phyloP scores from a whole-genome alignment of 2,888 invertebrate species.

The Cryptophagus acutangulus region DNA sequence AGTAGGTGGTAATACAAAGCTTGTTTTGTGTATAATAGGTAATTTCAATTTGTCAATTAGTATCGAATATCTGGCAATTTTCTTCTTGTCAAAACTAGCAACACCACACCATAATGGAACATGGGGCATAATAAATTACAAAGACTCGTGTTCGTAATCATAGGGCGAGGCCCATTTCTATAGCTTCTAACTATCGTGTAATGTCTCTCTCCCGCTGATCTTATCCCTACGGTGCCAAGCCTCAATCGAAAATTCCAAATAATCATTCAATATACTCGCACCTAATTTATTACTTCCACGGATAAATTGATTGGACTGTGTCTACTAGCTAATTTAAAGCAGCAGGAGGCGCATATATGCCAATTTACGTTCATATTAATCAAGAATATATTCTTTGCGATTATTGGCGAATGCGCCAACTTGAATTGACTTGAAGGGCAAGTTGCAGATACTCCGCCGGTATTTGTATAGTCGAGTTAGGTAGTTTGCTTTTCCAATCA shows the following conservation, averaged over 20 bases:
- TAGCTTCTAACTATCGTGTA: constrained; percentile 34
- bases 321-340: no score
- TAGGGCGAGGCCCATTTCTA: constrained; percentile 34
- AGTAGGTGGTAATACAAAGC: no score
- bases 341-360: no score
- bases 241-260: constrained; percentile 7
- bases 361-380: no score
- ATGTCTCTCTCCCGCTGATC: constrained; percentile 36
- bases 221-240: constrained; percentile 23
- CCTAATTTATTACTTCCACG: neutral
- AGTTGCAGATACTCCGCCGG: no score
- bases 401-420: no score
- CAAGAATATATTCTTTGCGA: no score
- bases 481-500: no score
- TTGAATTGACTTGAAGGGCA: no score
- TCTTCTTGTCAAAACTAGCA: constrained; percentile 30
- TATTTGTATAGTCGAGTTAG: no score
- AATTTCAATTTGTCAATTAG: constrained; percentile 25
- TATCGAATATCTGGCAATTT: constrained; percentile 35
- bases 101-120: constrained; percentile 23
- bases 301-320: no score
- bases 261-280: constrained; percentile 1
- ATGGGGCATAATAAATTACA: constrained; percentile 32
- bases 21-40: constrained; percentile 16
- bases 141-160: constrained; percentile 36